Conservation (phyloP, 2,888 invertebrate genomes). For the Synanthedon tipuliformis region DNA sequence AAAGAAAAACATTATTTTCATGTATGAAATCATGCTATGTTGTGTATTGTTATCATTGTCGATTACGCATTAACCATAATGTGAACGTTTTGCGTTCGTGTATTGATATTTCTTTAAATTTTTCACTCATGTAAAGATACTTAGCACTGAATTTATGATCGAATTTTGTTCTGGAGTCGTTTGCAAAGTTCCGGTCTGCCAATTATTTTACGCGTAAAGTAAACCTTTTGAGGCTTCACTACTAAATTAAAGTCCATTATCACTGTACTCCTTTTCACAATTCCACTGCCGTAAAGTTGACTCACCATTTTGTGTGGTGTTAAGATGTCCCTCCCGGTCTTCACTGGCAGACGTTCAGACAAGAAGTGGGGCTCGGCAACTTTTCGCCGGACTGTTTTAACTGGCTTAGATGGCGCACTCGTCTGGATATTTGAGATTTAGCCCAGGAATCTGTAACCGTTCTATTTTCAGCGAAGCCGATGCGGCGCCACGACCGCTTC, state of each 20-base stretch:
- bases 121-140: constrained; percentile 44
- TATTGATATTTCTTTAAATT: constrained; percentile 33
- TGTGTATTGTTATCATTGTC: constrained; percentile 37
- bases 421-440: constrained; percentile 74
- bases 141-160: constrained; percentile 38
- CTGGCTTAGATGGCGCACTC: constrained; percentile 79
- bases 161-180: constrained; percentile 19
- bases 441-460: constrained; percentile 69
- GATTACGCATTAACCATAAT: constrained; percentile 31
- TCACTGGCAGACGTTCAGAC: constrained; percentile 80
- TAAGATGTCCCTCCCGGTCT: constrained; percentile 74
- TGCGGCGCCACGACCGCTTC: constrained; percentile 42
- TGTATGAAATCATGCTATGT: constrained; percentile 25
- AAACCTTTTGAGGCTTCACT: constrained; percentile 36
- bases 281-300: constrained; percentile 55
- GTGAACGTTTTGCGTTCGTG: constrained; percentile 22
- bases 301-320: constrained; percentile 79
- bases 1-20: constrained; percentile 56
- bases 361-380: constrained; percentile 81
- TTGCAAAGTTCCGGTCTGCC: constrained; percentile 56
- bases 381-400: constrained; percentile 79
- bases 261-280: constrained; percentile 62
- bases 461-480: constrained; percentile 64
- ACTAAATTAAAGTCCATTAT: constrained; percentile 42
- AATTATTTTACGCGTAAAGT: constrained; percentile 38